A percentile compares a stretch with the other conserved stretches of the same genome.
Evolutionary conservation across 1,140 invertebrate species (phyloP).

Genomic region (Antheraea mylitta): DNA sequence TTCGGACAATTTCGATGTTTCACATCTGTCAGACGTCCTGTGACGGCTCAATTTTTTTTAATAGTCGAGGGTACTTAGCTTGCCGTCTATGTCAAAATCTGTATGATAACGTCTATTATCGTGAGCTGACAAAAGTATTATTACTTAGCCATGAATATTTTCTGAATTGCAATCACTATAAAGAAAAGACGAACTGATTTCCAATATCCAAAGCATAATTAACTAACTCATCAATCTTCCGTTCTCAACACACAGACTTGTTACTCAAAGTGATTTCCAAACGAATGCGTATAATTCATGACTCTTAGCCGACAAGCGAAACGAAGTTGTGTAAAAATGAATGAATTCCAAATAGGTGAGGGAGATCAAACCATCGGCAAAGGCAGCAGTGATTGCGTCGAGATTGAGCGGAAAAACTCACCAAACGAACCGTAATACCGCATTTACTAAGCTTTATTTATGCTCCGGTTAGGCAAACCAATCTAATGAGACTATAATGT

Average conservation of each 20-base stretch:
- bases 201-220: background rate
- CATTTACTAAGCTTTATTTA: conserved; percentile 5
- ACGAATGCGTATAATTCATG: conserved; percentile 11
- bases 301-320: background rate
- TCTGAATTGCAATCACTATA: background rate
- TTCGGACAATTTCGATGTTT: too few species aligned
- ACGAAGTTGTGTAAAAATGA: conserved; percentile 17
- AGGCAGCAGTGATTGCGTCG: conserved; percentile 9
- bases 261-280: conserved; percentile 6
- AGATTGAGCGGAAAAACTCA: conserved; percentile 24
- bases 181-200: background rate
- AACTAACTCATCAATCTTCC: background rate
- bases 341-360: conserved; percentile 13
- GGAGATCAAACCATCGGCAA: conserved; percentile 14
- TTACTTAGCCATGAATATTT: too few species aligned
- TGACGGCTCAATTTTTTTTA: too few species aligned
- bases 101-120: too few species aligned
- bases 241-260: background rate
- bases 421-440: background rate
- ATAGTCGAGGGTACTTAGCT: too few species aligned
- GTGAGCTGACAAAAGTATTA: too few species aligned
- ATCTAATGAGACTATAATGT: background rate
- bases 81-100: too few species aligned
- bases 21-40: too few species aligned
- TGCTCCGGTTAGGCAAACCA: conserved; percentile 1